Conservation (phyloP, 2,113 vertebrate genomes). For the Anarhynchus alexandrinus region DNA sequence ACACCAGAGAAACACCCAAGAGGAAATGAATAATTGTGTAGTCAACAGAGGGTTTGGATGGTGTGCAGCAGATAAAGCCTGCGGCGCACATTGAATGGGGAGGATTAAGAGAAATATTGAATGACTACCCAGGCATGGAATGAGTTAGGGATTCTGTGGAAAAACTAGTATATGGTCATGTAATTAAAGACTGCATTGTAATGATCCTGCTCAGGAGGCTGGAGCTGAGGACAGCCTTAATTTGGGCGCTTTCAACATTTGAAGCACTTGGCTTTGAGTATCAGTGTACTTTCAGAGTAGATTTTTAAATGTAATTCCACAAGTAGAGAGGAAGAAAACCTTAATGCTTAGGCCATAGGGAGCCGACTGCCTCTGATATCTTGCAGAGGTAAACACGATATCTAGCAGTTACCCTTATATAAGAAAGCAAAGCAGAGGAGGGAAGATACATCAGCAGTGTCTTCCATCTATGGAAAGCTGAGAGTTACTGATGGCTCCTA, state of each 20-base stretch:
- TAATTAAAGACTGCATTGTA: slow-evolving; percentile 28
- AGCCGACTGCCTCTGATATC: neutral
- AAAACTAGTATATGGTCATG: slow-evolving; percentile 22
- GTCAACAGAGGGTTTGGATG: neutral
- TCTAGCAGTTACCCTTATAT: neutral
- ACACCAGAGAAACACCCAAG: neutral
- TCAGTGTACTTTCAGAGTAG: neutral
- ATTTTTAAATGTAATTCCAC: neutral
- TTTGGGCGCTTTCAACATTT: neutral
- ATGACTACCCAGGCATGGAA: slow-evolving; percentile 29
- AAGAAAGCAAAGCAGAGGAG: neutral
- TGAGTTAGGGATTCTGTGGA: slow-evolving; percentile 16
- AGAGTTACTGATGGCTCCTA: neutral
- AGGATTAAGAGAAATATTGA: slow-evolving; percentile 47
- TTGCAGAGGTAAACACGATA: neutral
- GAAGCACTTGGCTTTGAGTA: neutral
- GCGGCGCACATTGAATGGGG: neutral
- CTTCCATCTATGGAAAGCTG: neutral
- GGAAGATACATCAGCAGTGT: neutral
- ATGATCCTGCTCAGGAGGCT: neutral
- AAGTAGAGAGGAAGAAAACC: neutral
- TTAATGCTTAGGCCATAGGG: neutral
- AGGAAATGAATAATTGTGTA: slow-evolving; percentile 8
- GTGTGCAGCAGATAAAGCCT: slow-evolving; percentile 25
- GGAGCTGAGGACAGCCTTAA: neutral